Evolutionary conservation across 2,888 invertebrate species (phyloP), one percentile per base, ranked within the genome.

Genomic region (Pasiphila rectangulata): DNA sequence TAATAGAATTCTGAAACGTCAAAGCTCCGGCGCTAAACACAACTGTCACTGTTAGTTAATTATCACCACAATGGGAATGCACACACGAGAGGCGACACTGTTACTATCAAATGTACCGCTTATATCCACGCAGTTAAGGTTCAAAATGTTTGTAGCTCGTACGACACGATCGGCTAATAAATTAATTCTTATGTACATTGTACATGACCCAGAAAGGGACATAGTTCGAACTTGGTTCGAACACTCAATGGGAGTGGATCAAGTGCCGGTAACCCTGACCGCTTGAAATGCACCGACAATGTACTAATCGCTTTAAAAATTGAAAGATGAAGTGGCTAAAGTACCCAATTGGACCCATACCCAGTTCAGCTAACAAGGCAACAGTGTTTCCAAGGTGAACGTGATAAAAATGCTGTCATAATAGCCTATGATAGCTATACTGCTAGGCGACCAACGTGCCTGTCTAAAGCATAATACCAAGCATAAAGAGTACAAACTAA

Each of bases 41-140:
- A 65, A 69, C 59, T 72, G 69, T 69, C 72, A 68, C 61, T 71
- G 65, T 63, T 61, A 59, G 51, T 72, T 68, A 67, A 72, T 70
- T 68, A 63, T 57, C 65, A 58, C 56, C 47, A 50, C 56, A 59
- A 61, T 58, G 51, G 56, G 55, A 57, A 53, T 41, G 56, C 46
- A 58, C 35, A 56, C 44, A 54, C 50, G 45, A 29, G 9, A 13
- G 25, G 36, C 48, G 42, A 16, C 53, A 13, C 23, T 19, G 20
- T 35, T 16, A 30, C 38, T 36, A 7, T 24, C 27, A n/a, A 53
- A 46, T 40, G 16, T 38, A 35, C 6, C 32, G 29, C 34, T 27
- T 53, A 46, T 32, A 21, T 15, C 5, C 9, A 45, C 4, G 5
- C 5, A 3, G 6, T 9, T 45, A 45, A 34, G 27, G 45, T 41